These are phyloP conservation scores for Bacillus rossius DNA, from an alignment of 1,140 invertebrate genomes.

Conservation along the genomic window DNA sequence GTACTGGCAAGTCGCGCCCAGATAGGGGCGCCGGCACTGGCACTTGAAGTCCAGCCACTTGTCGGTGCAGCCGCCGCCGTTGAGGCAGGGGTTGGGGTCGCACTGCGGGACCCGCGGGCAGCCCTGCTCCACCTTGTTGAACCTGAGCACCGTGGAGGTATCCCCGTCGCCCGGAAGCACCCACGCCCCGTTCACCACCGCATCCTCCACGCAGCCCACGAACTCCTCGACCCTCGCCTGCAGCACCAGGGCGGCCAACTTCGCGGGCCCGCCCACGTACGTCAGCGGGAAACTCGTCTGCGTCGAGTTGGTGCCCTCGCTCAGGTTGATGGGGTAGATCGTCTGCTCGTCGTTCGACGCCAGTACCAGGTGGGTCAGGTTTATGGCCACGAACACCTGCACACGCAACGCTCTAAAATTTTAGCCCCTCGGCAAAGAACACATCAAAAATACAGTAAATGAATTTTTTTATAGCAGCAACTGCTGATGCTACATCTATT, in stretches of 20 bases:
- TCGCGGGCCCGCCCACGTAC: constrained; percentile 55
- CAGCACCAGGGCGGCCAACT: constrained; percentile 20
- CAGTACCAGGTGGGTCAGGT: constrained; percentile 75
- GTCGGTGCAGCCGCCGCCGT: constrained; percentile 81
- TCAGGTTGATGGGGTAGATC: constrained; percentile 77
- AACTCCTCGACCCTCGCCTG: constrained; percentile 46
- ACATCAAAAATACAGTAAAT: too few species aligned
- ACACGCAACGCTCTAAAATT: neutral
- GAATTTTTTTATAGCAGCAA: neutral
- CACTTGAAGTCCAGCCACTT: constrained; percentile 85
- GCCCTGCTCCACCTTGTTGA: constrained; percentile 49
- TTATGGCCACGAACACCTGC: constrained; percentile 77
- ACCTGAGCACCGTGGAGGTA: constrained; percentile 40
- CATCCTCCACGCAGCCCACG: constrained; percentile 89
- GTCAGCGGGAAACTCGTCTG: constrained; percentile 77
- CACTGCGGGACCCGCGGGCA: constrained; percentile 79
- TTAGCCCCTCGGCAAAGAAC: too few species aligned
- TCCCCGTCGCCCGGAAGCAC: constrained; percentile 44
- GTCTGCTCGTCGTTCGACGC: constrained; percentile 85
- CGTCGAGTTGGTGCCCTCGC: constrained; percentile 62
- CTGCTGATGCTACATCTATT: too few species aligned
- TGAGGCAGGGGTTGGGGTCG: constrained; percentile 77
- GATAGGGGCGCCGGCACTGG: constrained; percentile 77
- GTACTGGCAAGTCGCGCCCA: constrained; percentile 81
- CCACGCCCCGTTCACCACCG: constrained; percentile 79